Evolutionary conservation across 1,140 invertebrate genomes (phyloP), one percentile per base, ranked within the genome.

Genomic region (Holotrichia oblita): DNA sequence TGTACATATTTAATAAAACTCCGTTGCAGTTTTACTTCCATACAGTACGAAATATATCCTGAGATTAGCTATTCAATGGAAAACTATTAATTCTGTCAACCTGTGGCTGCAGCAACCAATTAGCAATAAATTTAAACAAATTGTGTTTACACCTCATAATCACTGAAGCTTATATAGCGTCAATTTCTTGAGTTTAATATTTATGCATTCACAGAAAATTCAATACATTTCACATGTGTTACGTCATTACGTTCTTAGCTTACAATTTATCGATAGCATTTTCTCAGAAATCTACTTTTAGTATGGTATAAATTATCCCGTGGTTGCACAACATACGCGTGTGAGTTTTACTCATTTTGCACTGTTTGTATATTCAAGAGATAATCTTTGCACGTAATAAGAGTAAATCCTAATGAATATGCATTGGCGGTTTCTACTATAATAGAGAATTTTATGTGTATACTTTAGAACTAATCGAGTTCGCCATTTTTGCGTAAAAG

Each of bases 351-450:
- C 48, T 14, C 2, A 55, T 55, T 55, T 55, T 55, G 48, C 48
- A 55, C 14, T 17, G 48, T 55, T 55, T 17, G 48, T 6, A 55
- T 55, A 55, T 55, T 55, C 48, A n/a, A 14, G 48, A 55, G 48
- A 55, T 55, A 55, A 55, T 55, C 48, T 55, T 55, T 55, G 48
- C 48, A 17, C 48, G 48, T 55, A 55, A 14, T 17, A 12, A 34
- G 48, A 55, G 17, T 55, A 55, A 55, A 55, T 55, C 55, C n/a
- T 74, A 74, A 78, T 59, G 72, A 74, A 73, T 78, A 74, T 73
- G 77, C 40, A 75, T 22, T 40, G 14, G 40, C 10, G 22, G 34
- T 27, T 12, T 6, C 24, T 2, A 20, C 64, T 55, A n/a, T 3
- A 55, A 17, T n/a, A n/a, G 14, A 55, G 17, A 12, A 2, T 17